Conservation (phyloP, 2,113 vertebrate species). For the Rhabdornis inornatus region DNA sequence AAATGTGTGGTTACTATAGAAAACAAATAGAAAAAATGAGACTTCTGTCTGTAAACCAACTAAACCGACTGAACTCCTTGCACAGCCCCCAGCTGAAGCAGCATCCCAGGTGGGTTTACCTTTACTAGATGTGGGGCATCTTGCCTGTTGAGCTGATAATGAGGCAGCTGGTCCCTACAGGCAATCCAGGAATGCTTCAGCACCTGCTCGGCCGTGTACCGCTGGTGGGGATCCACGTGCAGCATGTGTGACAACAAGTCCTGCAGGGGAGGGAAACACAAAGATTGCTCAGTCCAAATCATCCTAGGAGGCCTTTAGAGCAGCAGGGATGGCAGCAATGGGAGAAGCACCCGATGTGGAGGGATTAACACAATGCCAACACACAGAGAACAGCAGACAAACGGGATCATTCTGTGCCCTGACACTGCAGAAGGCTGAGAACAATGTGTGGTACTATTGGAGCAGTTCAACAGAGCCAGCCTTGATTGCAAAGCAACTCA, state of each 20-base stretch:
- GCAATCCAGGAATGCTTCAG: constrained; percentile 95
- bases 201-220: constrained; percentile 93
- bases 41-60: not conserved
- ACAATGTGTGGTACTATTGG: constrained; percentile 34
- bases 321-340: not conserved
- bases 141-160: constrained; percentile 89
- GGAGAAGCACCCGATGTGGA: not conserved
- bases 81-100: not conserved
- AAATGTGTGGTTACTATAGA: rapidly evolving
- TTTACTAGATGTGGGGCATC: constrained; percentile 88
- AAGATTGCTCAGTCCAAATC: not conserved
- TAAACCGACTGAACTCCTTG: not conserved
- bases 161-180: constrained; percentile 86
- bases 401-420: constrained; percentile 29
- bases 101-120: constrained; percentile 66
- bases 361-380: not conserved
- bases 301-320: not conserved
- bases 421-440: constrained; percentile 6
- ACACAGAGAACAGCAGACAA: not conserved
- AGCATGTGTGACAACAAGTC: constrained; percentile 96
- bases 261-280: constrained; percentile 62
- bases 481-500: not conserved
- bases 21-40: not conserved
- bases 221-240: constrained; percentile 94
- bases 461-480: constrained; percentile 11